Evolutionary conservation across 1,140 invertebrate genomes (phyloP), one percentile per base, ranked within the genome.

Genomic region (Lanistes nyassanus): DNA sequence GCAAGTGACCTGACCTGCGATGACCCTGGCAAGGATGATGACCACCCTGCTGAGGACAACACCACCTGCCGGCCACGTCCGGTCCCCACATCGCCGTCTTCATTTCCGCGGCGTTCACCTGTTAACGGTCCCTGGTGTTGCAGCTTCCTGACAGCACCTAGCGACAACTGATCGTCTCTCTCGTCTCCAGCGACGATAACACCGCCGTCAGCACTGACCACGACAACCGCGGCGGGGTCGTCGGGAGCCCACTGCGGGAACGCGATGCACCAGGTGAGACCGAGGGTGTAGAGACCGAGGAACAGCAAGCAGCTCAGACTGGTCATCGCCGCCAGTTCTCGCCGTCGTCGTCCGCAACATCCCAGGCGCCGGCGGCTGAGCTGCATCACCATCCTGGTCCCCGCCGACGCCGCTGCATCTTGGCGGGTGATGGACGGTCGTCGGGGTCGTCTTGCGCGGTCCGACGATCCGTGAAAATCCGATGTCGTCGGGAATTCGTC

Each of bases 211-310:
- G 31, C 55, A 7, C n/a, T 21, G 21, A 34, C 55, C 3, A 23
- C 42, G 21, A 19, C 68, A 4, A 67, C 65, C 26, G 13, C 66
- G 21, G 11, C 6, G 21, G 23, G 13, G 21, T 39, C 36, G 11
- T 36, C 55, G 51, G 34, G 29, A 4, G 23, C 31, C 55, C 70
- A 60, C 31, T 26, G 55, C 2, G 70, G 70, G 11, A 72, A 21
- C 31, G 70, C 56, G 26, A 60, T 37, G 56, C 70, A 72, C 70
- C 70, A 72, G 70, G 70, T 72, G 70, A 72, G 70, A 37, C 55
- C 56, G 26, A 72, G 13, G 11, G 55, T 72, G 70, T 72, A 72
- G 51, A 72, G n/a, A 23, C 3, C 11, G 19, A 72, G 56, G 31
- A 72, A 23, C 2, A 72, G 36, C 21, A 60, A 36, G 29, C 70